Base-by-base conservation (phyloP, 2,888 invertebrate species). In the Leucania comma region DNA sequence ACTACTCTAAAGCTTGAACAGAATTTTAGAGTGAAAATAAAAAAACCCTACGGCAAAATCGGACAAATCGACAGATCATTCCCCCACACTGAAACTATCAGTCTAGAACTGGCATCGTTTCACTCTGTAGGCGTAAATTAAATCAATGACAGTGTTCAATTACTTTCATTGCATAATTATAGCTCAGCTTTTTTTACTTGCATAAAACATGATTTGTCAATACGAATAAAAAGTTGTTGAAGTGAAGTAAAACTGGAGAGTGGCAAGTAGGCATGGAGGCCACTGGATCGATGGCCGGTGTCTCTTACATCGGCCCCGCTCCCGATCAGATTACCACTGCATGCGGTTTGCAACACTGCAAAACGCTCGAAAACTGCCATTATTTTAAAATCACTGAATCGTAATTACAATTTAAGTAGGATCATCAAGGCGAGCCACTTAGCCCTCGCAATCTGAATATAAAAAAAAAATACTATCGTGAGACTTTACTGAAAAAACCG, bases 151-250 rank as follows among this genome's bases (percentile, higher is more conserved):
- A 78, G 67, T 69, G 38, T 77, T 50, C 62, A 65, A 79, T 79
- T 79, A 82, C 78, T 80, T 75, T 65, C 42, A 79, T 73, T 79
- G 63, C 73, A 63, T 59, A 75, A 73, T 71, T 58, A 65, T 57
- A 58, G 58, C 42, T 58, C 50, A 46, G 46, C 46, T 71, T 85
- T 82, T 42, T 72, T 77, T 68, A 66, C 60, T 63, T 63, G 35
- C 58, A 56, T 56, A 72, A 79, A 82, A 82, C 77, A 69, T 76
- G 77, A 84, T 85, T 83, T 86, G 87, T 87, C 83, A 87, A 89
- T 72, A 67, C 75, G 63, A 77, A 83, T 86, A 92, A 92, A 92
- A 92, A 91, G 80, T 84, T 72, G 83, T 87, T 86, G 82, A 86
- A 88, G 85, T 87, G 82, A 85, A 88, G 86, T 86, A 85, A 87